These are phyloP conservation scores for Calliphora vomitoria DNA, from an alignment of 2,888 invertebrate genomes.

Conservation along the genomic window DNA sequence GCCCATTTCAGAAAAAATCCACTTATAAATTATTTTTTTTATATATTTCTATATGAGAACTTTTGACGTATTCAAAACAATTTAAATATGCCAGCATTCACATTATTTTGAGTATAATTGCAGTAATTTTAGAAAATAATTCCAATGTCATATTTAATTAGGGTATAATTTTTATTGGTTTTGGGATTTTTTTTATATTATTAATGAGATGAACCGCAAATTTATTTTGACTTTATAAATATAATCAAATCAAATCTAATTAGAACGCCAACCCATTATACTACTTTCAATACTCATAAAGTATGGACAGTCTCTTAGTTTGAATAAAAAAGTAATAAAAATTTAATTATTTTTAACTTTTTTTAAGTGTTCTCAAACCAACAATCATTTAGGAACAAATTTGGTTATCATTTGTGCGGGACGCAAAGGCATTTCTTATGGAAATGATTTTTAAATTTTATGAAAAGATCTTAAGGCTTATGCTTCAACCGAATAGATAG, in stretches of 20 bases:
- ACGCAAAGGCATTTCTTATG: too few relatives aligned
- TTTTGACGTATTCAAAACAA: conserved; percentile 18
- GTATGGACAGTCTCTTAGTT: too few relatives aligned
- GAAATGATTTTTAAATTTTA: too few relatives aligned
- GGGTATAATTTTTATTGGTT: neutral
- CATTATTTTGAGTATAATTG: neutral
- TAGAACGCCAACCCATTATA: too few relatives aligned
- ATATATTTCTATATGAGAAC: neutral
- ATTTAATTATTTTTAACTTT: too few relatives aligned
- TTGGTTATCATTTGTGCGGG: too few relatives aligned
- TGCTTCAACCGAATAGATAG: too few relatives aligned
- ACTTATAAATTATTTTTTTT: neutral
- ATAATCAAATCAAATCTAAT: neutral
- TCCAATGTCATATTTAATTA: conserved; percentile 10
- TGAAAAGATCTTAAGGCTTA: too few relatives aligned
- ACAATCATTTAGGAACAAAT: too few relatives aligned
- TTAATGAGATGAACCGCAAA: neutral
- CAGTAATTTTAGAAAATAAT: conserved; percentile 17
- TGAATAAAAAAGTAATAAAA: too few relatives aligned
- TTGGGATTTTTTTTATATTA: neutral
- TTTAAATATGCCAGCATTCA: neutral
- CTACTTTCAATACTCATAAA: too few relatives aligned
- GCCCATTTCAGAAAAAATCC: neutral
- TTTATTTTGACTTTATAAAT: neutral
- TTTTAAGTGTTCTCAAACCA: too few relatives aligned